These are phyloP conservation scores for Catostylus mosaicus DNA, from an alignment of 30 jellyfish, hydroid and myxozoan species.

Conservation along the genomic window DNA sequence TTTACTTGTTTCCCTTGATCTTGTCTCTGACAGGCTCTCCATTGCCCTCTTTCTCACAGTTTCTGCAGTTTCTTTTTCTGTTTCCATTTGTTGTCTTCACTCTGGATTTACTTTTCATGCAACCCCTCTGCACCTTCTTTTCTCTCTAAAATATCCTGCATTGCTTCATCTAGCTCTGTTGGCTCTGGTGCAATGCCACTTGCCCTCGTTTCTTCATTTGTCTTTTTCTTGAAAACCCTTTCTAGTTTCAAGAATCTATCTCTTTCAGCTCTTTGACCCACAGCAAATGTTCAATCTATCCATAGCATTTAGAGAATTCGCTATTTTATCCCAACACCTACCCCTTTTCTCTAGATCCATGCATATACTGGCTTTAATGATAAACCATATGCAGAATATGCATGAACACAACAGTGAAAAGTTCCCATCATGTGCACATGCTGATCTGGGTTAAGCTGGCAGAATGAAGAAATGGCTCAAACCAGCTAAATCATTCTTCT, in stretches of 20 bases:
- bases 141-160: neutral
- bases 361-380: no score
- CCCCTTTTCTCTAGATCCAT: conserved; percentile 45
- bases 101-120: neutral
- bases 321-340: conserved; percentile 3
- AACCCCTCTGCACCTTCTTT: neutral
- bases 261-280: conserved; percentile 10
- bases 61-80: neutral
- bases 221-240: no score
- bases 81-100: neutral
- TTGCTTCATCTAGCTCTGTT: neutral
- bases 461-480: no score
- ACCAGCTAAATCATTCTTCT: no score
- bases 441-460: no score
- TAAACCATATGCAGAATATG: no score
- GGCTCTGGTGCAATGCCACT: neutral
- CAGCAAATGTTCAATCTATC: conserved; percentile 22
- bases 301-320: conserved; percentile 1
- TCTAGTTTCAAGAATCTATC: conserved; percentile 15
- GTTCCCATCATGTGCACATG: no score
- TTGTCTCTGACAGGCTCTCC: neutral
- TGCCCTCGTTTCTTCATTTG: neutral
- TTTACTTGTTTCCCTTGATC: neutral
- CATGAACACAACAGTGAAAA: no score
- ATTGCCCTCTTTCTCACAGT: conserved; percentile 1